A percentile compares a stretch with the other conserved stretches of the same genome.
Conservation (phyloP, 2,888 invertebrate species). For the Scrobipalpa costella region DNA sequence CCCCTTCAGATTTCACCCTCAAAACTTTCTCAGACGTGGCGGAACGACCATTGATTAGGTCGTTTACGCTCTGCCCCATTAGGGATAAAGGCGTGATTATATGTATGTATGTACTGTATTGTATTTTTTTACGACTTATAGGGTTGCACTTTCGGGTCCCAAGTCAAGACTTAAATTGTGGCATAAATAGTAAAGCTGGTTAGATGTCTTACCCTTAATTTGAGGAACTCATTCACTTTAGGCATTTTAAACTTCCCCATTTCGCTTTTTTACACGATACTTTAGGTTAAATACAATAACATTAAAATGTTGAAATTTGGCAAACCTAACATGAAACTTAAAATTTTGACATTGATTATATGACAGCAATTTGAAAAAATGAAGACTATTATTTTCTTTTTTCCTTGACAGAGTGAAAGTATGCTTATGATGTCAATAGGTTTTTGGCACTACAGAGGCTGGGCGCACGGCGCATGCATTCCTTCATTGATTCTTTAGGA, state of each 20-base stretch:
- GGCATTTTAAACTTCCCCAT: conserved; percentile 19
- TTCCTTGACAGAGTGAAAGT: neutral
- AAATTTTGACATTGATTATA: neutral
- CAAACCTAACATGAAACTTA: conserved; percentile 4
- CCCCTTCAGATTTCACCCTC: too few species aligned
- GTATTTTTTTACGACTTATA: too few species aligned
- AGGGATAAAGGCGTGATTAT: too few species aligned
- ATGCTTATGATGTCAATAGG: too few species aligned
- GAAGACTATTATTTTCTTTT: neutral
- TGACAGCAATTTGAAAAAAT: conserved; percentile 12
- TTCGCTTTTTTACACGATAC: neutral
- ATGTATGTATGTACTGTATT: too few species aligned
- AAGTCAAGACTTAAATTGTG: neutral
- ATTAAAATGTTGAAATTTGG: conserved; percentile 1
- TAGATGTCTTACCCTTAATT: neutral
- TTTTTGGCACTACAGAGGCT: too few species aligned
- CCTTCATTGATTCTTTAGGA: too few species aligned
- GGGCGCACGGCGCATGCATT: too few species aligned
- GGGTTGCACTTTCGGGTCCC: too few species aligned
- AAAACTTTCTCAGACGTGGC: too few species aligned
- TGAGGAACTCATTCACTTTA: neutral
- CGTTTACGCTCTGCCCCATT: too few species aligned
- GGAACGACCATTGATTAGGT: too few species aligned
- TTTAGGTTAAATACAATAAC: neutral
- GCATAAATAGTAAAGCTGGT: neutral